Base-by-base conservation (phyloP, 2,113 vertebrate species). In the Lates calcarifer region DNA sequence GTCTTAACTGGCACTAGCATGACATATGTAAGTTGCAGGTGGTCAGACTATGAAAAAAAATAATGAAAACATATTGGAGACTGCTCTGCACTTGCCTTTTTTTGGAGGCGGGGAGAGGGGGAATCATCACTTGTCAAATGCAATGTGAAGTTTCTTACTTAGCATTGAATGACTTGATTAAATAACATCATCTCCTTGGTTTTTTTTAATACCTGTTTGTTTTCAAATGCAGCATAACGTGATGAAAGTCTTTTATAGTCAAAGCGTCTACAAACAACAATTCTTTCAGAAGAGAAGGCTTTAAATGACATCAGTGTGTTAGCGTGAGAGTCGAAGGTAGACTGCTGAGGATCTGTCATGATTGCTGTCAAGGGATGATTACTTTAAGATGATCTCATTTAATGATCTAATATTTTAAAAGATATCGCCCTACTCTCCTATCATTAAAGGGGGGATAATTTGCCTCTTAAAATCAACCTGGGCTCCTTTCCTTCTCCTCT, bases 11-110 rank as follows among this genome's bases (percentile, higher is more conserved):
- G 91, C 91, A 91, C 89, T 74, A 80, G 73, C 74, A 81, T 77
- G 81, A 92, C 87, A 91, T 81, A 72, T 86, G 83, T 77, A 77
- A 81, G 74, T 87, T 88, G 83, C 93, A 95, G 93, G 92, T 95
- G 93, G 91, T 92, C 89, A 86, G 71, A 86, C 55, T 7, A 76
- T 51, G 53, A 86, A 87, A 81, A 70, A 81, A 70, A 66, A 31
- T n/a, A 75, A 45, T 28, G 26, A 80, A 89, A 90, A 84, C 69
- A 84, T 85, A 77, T 56, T 79, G 83, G 17, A 80, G 69, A 24
- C 20, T 37, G 70, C 75, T 81, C 57, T 77, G 85, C 83, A 83
- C 83, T 90, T 89, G 84, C 70, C 66, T 84, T 80, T 70, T 65
- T 62, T 73, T 84, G n/a, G 41, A 51, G 51, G 45, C 15, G n/a